Evolutionary conservation across 2,113 vertebrate genomes (phyloP).

Genomic region (Crotalus viridis): DNA sequence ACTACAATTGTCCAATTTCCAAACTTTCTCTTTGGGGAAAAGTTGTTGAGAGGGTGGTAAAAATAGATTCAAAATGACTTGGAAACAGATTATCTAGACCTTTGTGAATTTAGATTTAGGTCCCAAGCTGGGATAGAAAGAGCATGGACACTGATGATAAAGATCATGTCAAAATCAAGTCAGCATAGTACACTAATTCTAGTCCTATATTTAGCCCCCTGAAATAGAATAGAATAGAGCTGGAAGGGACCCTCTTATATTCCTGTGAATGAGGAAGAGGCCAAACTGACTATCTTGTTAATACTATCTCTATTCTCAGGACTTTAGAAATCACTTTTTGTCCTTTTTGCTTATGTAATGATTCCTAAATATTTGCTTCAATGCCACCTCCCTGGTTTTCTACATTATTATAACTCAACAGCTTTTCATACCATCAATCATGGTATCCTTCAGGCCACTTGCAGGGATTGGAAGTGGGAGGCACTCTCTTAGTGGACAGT

Average conservation of each 20-base stretch:
- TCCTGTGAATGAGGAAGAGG: not conserved
- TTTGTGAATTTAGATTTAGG: not conserved
- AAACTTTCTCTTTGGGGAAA: not conserved
- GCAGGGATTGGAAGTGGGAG: not conserved
- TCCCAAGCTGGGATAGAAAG: not conserved
- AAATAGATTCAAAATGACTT: not conserved
- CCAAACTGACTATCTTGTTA: not conserved
- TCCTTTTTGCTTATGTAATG: not conserved
- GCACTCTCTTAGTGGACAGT: not conserved
- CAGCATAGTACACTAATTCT: not conserved
- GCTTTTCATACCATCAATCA: not conserved
- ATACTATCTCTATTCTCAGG: not conserved
- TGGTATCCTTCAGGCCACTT: not conserved
- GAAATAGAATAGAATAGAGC: not conserved
- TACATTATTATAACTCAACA: not conserved
- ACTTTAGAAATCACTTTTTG: not conserved
- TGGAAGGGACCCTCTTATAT: not conserved
- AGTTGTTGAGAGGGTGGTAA: not conserved
- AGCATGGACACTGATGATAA: not conserved
- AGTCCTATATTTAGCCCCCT: not conserved
- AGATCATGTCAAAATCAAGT: not conserved
- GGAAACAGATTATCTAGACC: not conserved
- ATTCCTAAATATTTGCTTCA: not conserved
- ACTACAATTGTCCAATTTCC: not conserved
- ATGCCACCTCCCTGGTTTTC: not conserved